Evolutionary conservation across 2,888 invertebrate genomes (phyloP).

Genomic region (Meiosimyza decipiens): DNA sequence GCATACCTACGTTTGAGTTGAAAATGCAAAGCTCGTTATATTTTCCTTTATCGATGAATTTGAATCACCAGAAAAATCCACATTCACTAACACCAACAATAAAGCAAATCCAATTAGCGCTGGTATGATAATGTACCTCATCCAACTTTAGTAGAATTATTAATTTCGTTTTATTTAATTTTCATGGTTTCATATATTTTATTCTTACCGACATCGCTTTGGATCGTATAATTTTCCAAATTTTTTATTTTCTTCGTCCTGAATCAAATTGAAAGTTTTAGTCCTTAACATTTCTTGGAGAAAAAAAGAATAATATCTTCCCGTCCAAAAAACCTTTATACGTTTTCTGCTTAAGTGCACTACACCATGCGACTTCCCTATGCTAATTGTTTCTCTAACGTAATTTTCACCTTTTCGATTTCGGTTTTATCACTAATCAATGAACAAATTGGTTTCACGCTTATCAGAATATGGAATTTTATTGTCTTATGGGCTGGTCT

Average conservation of each 20-base stretch:
- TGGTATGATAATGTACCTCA: slow-evolving; percentile 52
- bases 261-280: slow-evolving; percentile 54
- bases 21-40: no score
- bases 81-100: slow-evolving; percentile 55
- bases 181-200: not conserved
- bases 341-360: not conserved
- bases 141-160: slow-evolving; percentile 47
- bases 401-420: not conserved
- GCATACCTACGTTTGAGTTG: no score
- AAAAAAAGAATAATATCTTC: not conserved
- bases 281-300: slow-evolving; percentile 49
- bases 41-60: no score
- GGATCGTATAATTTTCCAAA: slow-evolving; percentile 52
- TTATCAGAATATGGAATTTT: slow-evolving; percentile 35
- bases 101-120: slow-evolving; percentile 49
- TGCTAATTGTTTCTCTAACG: not conserved
- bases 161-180: no score
- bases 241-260: slow-evolving; percentile 46
- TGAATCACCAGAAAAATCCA: slow-evolving; percentile 49
- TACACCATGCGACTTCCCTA: slow-evolving; percentile 14
- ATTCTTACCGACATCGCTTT: slow-evolving; percentile 45
- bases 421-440: slow-evolving; percentile 32
- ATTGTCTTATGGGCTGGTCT: slow-evolving; percentile 11
- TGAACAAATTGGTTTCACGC: slow-evolving; percentile 41
- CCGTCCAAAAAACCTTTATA: no score